Evolutionary conservation across 2,888 invertebrate genomes (phyloP).

Genomic region (Pammene fasciana): DNA sequence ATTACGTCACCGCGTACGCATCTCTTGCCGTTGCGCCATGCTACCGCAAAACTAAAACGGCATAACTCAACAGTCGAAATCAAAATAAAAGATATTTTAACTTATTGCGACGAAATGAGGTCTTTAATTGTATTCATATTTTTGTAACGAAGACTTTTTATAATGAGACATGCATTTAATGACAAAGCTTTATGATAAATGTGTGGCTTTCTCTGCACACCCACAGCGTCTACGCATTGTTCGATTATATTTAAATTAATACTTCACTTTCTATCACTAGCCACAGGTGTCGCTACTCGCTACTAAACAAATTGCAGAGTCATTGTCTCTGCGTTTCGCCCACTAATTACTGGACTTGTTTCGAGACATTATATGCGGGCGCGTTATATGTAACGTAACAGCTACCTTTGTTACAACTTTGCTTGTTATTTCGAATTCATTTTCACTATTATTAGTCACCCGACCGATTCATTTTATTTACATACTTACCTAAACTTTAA

Average conservation of each 20-base stretch:
- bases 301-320: slow-evolving; percentile 32
- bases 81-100: not conserved
- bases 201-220: slow-evolving; percentile 60
- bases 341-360: slow-evolving; percentile 28
- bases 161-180: not conserved
- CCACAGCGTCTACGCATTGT: slow-evolving; percentile 39
- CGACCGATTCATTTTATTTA: not conserved
- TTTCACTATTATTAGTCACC: not conserved
- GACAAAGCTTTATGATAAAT: slow-evolving; percentile 51
- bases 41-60: not conserved
- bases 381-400: slow-evolving; percentile 20
- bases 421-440: not conserved
- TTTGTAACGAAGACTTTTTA: not conserved
- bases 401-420: slow-evolving; percentile 1
- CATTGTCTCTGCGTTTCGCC: slow-evolving; percentile 34
- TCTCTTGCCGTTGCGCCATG: slow-evolving; percentile 15
- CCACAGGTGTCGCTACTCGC: slow-evolving; percentile 34
- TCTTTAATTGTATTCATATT: too few species aligned
- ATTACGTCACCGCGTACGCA: not conserved
- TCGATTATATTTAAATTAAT: slow-evolving; percentile 37
- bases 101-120: not conserved
- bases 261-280: slow-evolving; percentile 42
- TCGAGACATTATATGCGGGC: slow-evolving; percentile 3
- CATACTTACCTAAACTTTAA: not conserved
- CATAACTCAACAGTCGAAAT: not conserved